Conservation (phyloP, 35 echinoderm and acorn worm species). For the Antedon bifida region DNA sequence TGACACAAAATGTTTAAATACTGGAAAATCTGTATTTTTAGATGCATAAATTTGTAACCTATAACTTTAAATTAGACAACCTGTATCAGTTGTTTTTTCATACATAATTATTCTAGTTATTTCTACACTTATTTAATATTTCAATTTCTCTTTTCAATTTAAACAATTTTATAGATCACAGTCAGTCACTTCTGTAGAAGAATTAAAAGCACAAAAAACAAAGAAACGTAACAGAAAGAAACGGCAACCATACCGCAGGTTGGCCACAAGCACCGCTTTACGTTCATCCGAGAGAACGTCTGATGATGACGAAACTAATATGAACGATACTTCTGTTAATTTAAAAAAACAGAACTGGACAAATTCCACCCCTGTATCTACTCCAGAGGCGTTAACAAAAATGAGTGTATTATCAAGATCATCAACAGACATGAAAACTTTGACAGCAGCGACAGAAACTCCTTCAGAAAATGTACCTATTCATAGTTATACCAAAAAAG, state of each 20-base stretch:
- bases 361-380: background rate
- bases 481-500: conserved; percentile 61
- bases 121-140: too few species aligned
- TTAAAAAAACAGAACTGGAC: background rate
- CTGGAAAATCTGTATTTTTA: too few species aligned
- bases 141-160: too few species aligned
- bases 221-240: background rate
- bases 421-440: background rate
- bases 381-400: background rate
- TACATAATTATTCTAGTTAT: too few species aligned
- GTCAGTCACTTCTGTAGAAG: background rate
- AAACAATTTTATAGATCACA: background rate
- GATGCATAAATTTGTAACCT: too few species aligned
- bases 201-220: background rate
- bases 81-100: too few species aligned
- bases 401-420: background rate
- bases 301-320: background rate
- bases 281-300: background rate
- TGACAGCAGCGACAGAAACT: background rate
- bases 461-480: background rate
- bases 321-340: background rate
- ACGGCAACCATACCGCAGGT: background rate
- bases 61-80: too few species aligned
- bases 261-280: background rate
- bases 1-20: too few species aligned